Conservation (phyloP, 30 jellyfish, hydroid and myxozoan genomes). For the Turritopsis rubra region DNA sequence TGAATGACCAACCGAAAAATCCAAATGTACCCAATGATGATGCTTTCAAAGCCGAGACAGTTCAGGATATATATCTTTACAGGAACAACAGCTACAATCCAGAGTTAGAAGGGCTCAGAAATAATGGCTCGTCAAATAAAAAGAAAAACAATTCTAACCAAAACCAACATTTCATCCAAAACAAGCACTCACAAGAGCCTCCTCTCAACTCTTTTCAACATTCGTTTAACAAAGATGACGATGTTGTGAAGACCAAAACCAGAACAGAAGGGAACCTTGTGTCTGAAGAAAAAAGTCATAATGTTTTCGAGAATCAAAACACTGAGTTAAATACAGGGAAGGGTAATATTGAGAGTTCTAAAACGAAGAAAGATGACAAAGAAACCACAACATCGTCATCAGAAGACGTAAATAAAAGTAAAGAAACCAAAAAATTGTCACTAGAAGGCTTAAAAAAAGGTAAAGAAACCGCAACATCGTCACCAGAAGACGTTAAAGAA, state of each 20-base stretch:
- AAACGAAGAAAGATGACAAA: neutral
- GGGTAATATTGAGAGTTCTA: neutral
- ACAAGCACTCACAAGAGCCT: too few relatives aligned
- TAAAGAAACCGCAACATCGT: too few relatives aligned
- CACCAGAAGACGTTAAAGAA: too few relatives aligned
- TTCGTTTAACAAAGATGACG: neutral
- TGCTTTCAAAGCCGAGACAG: neutral
- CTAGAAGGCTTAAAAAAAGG: too few relatives aligned
- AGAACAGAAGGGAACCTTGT: neutral
- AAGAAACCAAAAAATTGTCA: too few relatives aligned
- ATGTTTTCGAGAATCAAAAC: neutral
- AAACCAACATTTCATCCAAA: neutral
- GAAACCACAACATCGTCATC: too few relatives aligned
- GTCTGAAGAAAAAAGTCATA: neutral
- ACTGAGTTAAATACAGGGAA: neutral
- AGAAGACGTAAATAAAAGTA: too few relatives aligned
- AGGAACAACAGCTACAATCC: slow-evolving; percentile 6
- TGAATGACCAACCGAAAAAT: neutral
- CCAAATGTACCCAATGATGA: neutral
- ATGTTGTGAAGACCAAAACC: neutral
- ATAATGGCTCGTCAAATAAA: neutral
- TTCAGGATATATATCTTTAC: neutral
- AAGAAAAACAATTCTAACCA: neutral
- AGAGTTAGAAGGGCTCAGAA: slow-evolving; percentile 1
- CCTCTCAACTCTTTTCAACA: too few relatives aligned